These are phyloP conservation scores for Diarsia mendica DNA, from an alignment of 2,888 invertebrate species.

Conservation along the genomic window DNA sequence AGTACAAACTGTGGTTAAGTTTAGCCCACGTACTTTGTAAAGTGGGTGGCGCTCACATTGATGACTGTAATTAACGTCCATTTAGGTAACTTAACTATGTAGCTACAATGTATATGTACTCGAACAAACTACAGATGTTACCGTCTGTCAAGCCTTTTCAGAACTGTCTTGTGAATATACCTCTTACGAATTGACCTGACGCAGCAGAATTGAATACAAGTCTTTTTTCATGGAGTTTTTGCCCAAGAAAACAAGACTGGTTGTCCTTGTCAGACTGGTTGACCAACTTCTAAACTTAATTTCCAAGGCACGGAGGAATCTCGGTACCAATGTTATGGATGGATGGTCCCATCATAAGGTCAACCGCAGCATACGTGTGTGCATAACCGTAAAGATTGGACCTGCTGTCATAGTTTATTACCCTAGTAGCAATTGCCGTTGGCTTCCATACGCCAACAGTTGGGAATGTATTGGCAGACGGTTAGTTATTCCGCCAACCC, in stretches of 20 bases:
- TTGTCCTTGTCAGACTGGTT: background rate
- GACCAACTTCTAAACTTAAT: background rate
- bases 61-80: slow-evolving; percentile 6
- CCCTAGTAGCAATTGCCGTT: too few relatives aligned
- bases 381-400: too few relatives aligned
- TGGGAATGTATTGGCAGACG: too few relatives aligned
- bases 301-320: background rate
- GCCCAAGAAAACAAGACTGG: background rate
- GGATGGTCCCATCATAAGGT: too few relatives aligned
- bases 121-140: background rate
- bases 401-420: too few relatives aligned
- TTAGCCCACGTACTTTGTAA: background rate
- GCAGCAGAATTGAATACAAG: too few relatives aligned
- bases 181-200: too few relatives aligned
- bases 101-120: background rate
- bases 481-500: too few relatives aligned
- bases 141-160: background rate
- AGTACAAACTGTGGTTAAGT: background rate
- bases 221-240: too few relatives aligned
- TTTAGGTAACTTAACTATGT: background rate
- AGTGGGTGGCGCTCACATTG: background rate
- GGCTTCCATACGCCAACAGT: too few relatives aligned
- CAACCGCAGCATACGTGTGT: too few relatives aligned
- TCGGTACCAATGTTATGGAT: background rate
- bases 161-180: background rate